Conservation (phyloP, 2,888 invertebrate genomes). For the Sphinx pinastri region DNA sequence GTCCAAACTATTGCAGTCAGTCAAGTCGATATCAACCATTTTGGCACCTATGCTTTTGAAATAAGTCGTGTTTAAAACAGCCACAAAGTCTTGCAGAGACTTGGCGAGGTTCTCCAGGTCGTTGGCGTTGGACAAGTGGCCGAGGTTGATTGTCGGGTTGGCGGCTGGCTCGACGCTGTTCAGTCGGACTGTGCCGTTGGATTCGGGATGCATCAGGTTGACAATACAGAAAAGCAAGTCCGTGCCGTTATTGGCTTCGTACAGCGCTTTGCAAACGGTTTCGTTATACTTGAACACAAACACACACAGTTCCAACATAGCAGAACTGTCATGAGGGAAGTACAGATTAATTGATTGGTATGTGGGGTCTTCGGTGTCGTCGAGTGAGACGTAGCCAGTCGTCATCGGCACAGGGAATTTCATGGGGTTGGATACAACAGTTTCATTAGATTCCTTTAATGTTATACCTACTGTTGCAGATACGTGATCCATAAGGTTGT, state of each 20-base stretch:
- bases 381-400: constrained; percentile 38
- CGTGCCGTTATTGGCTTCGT: constrained; percentile 36
- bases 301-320: constrained; percentile 38
- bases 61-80: constrained; percentile 38
- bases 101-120: constrained; percentile 39
- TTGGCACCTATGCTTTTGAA: constrained; percentile 32
- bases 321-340: constrained; percentile 29
- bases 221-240: constrained; percentile 14
- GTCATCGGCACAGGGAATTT: constrained; percentile 38
- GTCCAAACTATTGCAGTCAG: background rate
- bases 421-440: constrained; percentile 33
- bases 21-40: background rate
- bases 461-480: background rate
- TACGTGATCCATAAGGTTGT: constrained; percentile 2
- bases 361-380: constrained; percentile 38
- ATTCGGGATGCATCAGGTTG: constrained; percentile 29
- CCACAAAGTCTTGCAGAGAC: constrained; percentile 36
- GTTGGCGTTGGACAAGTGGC: constrained; percentile 22
- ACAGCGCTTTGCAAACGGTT: constrained; percentile 42
- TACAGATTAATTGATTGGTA: constrained; percentile 41
- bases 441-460: background rate
- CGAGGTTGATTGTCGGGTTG: constrained; percentile 34
- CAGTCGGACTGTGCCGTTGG: constrained; percentile 27
- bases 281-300: constrained; percentile 77
- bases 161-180: constrained; percentile 41